These are phyloP conservation scores for Acanthiza pusilla DNA, from an alignment of 2,797 vertebrate genomes.

Conservation along the genomic window DNA sequence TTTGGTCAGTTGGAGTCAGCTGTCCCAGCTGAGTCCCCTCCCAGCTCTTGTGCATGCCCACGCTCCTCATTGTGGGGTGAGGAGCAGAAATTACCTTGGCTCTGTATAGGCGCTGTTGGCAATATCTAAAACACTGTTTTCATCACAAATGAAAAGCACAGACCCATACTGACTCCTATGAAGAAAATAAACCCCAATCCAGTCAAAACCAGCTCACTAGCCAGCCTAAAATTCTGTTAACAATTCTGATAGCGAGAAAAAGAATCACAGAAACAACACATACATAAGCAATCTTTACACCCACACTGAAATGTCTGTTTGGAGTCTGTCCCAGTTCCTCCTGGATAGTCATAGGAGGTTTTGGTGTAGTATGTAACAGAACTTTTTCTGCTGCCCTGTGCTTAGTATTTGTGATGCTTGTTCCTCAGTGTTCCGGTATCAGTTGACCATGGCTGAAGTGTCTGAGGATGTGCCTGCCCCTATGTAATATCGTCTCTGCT, in stretches of 20 bases:
- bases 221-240: background rate
- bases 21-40: background rate
- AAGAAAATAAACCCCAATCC: background rate
- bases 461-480: background rate
- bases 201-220: background rate
- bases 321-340: background rate
- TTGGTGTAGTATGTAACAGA: background rate
- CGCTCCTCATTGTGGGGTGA: background rate
- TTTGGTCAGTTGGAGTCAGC: background rate
- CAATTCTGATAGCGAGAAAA: background rate
- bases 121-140: background rate
- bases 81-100: background rate
- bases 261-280: rapidly evolving
- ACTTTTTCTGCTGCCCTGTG: background rate
- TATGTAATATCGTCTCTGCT: rapidly evolving
- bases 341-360: background rate
- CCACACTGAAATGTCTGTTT: background rate
- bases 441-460: background rate
- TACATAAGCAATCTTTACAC: background rate
- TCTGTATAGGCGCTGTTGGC: background rate
- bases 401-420: background rate
- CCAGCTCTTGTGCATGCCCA: background rate
- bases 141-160: background rate
- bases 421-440: background rate
- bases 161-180: too few species aligned